A percentile compares a stretch with the other conserved stretches of the same genome.
Evolutionary conservation across 2,797 vertebrate genomes (phyloP).

Genomic region (Agapornis canus): DNA sequence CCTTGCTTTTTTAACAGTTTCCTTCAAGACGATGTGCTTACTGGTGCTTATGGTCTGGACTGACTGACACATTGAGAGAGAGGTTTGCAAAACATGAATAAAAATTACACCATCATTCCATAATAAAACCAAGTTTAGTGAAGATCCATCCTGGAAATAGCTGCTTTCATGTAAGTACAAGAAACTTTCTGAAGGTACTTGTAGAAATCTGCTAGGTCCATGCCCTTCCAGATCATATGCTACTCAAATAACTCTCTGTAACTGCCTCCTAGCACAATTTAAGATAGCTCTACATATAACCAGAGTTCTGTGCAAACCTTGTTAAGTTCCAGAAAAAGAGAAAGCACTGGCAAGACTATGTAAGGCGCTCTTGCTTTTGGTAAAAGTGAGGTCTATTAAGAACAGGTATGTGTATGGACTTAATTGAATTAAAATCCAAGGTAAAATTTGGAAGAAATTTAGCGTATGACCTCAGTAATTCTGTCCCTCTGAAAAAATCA

Average conservation of each 20-base stretch:
- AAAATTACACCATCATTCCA: neutral
- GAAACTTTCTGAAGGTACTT: neutral
- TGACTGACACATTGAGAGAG: neutral
- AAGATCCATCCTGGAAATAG: neutral
- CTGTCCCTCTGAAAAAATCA: neutral
- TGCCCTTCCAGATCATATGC: neutral
- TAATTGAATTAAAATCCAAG: neutral
- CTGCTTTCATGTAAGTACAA: neutral
- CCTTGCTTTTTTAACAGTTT: neutral
- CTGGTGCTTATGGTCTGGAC: neutral
- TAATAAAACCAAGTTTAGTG: neutral
- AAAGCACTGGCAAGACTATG: neutral
- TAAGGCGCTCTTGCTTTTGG: neutral
- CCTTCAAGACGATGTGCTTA: neutral
- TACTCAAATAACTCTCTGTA: neutral
- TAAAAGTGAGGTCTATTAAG: neutral
- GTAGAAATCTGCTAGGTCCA: neutral
- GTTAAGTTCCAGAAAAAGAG: neutral
- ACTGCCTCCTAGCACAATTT: neutral
- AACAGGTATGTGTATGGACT: fast-evolving
- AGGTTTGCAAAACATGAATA: neutral
- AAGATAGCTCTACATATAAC: neutral
- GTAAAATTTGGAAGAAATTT: neutral
- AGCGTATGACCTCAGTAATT: neutral
- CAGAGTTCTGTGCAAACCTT: neutral